Conservation (phyloP, 2,797 vertebrate species). For the Staurois parvus region DNA sequence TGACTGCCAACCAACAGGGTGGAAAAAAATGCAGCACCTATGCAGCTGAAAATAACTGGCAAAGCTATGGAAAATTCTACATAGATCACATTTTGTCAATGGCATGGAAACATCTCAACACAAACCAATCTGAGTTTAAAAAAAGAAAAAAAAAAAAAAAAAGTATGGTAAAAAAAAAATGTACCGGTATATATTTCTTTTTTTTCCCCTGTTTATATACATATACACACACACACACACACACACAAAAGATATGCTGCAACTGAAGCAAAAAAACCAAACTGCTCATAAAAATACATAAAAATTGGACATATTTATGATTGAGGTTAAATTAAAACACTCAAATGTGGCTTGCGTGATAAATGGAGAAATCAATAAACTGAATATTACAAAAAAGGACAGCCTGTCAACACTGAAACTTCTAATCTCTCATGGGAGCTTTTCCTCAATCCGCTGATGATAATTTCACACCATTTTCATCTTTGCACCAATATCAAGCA, state of each 20-base stretch:
- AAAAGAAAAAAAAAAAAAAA: no score
- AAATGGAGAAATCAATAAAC: neutral
- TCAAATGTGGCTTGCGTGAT: neutral
- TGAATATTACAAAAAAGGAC: neutral
- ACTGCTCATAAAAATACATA: neutral
- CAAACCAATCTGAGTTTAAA: neutral
- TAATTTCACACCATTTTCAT: neutral
- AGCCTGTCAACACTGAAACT: neutral
- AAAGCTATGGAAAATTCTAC: neutral
- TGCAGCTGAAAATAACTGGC: neutral
- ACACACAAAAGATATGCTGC: no score
- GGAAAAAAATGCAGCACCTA: neutral
- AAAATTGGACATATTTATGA: neutral
- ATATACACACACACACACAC: no score
- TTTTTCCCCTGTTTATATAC: no score
- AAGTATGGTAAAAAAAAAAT: no score
- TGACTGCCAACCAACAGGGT: neutral
- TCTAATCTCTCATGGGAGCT: neutral
- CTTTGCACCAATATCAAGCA: neutral
- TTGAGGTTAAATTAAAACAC: neutral
- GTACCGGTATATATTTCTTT: no score
- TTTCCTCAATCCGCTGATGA: neutral
- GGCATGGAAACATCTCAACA: neutral
- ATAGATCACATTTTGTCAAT: neutral
- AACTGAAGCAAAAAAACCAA: neutral